Evolutionary conservation across 2,888 invertebrate species (phyloP).

Genomic region (Caenorhabditis sp.): DNA sequence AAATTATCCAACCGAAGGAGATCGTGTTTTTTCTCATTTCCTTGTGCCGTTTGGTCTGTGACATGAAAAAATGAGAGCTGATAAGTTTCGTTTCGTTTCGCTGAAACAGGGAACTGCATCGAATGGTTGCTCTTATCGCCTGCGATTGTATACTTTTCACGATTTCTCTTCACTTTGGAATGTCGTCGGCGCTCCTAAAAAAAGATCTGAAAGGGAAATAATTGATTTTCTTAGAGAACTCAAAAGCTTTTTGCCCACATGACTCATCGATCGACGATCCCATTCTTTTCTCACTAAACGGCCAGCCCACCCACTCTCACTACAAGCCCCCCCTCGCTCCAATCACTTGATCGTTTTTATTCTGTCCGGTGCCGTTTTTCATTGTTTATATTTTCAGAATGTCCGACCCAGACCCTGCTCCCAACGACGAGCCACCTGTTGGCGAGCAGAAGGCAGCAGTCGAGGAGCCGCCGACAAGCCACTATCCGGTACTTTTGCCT

Average conservation of each 20-base stretch:
- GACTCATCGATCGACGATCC: background rate
- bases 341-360: constrained; percentile 13
- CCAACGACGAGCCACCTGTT: constrained; percentile 10
- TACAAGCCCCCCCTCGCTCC: background rate
- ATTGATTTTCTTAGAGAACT: too few relatives aligned
- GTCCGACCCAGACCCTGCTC: constrained; percentile 36
- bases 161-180: background rate
- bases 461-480: background rate
- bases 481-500: background rate
- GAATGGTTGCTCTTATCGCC: background rate
- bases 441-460: background rate
- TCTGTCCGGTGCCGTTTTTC: background rate
- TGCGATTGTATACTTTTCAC: background rate
- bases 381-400: constrained; percentile 34
- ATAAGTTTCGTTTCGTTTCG: background rate
- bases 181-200: too few relatives aligned
- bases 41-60: too few relatives aligned
- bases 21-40: too few relatives aligned
- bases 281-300: background rate
- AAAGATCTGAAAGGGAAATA: too few relatives aligned
- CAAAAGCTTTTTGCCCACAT: background rate
- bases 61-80: background rate
- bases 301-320: background rate
- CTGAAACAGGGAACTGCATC: background rate
- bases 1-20: too few relatives aligned